Evolutionary conservation across 2,888 invertebrate species (phyloP), one percentile per base, ranked within the genome.

Genomic region (Phalera bucephala): DNA sequence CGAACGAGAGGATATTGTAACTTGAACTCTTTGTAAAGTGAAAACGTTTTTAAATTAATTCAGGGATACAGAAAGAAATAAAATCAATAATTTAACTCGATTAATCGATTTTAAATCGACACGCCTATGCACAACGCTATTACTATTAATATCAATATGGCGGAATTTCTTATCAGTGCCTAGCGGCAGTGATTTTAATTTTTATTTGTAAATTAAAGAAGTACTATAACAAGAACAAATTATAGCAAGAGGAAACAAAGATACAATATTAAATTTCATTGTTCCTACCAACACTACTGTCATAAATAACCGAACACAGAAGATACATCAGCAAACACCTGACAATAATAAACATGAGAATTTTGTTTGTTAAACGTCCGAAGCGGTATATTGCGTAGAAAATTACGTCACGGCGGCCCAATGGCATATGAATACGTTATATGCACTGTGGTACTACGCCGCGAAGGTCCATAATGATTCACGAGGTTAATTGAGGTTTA

Each of bases 401-500:
- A 42, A 53, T 66, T 73, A 73, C 77, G 74, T 74, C 75, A 76
- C 65, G 52, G 31, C 51, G 33, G 42, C 53, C 36, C 56, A 45
- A 52, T 51, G 51, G 50, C 41, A 46, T 54, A 52, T 57, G 59
- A 60, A 59, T 60, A 63, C 59, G 58, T 48, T 56, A 48, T 46
- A 45, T 46, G 36, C 40, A 44, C 38, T 55, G 50, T 47, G 43
- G 43, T 51, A 42, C 56, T 61, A 47, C 51, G 55, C 40, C 21
- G 36, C 33, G 37, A 50, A 52, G 59, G 61, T 57, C 53, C 51
- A 57, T 46, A 53, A 75, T 76, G 77, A 76, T 69, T 74, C 76
- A 79, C 51, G 64, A 75, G 80, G 83, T 82, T 73, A 77, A 77
- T 72, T 78, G 66, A 52, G 34, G 59, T 57, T 60, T 51, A 39